These are phyloP conservation scores for Rhynchophorus ferrugineus DNA, from an alignment of 1,140 invertebrate genomes.

Conservation along the genomic window DNA sequence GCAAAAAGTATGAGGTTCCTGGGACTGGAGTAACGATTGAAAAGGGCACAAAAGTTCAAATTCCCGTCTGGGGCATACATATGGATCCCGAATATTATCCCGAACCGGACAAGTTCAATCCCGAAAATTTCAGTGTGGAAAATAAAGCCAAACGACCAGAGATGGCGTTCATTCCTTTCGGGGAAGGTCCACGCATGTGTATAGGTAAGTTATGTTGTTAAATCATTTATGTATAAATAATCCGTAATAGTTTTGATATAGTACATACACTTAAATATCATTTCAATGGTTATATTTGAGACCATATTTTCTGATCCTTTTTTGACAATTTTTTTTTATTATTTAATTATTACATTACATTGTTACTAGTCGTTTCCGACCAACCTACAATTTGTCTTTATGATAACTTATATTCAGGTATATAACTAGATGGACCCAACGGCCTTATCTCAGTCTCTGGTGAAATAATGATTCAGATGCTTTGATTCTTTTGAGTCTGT, in stretches of 20 bases:
- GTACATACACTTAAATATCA: no score
- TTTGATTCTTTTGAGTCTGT: no score
- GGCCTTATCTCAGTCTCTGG: no score
- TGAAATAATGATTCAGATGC: no score
- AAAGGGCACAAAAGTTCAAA: constrained; percentile 45
- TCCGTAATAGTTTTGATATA: no score
- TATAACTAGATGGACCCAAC: no score
- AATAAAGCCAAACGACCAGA: constrained; percentile 34
- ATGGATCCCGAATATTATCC: constrained; percentile 49
- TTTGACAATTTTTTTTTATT: neutral
- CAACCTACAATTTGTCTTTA: no score
- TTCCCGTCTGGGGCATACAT: constrained; percentile 57
- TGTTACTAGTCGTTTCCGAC: no score
- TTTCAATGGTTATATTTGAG: neutral
- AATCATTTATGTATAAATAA: neutral
- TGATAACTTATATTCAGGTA: no score
- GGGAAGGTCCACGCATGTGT: constrained; percentile 52
- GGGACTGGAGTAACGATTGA: constrained; percentile 26
- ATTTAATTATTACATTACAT: neutral
- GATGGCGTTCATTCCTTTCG: constrained; percentile 49
- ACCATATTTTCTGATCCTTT: neutral
- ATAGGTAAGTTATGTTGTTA: no score
- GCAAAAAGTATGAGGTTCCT: constrained; percentile 40
- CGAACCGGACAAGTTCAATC: constrained; percentile 54
- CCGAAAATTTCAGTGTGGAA: constrained; percentile 49